Conservation (phyloP, 2,888 invertebrate genomes). For the Watsonalla binaria region DNA sequence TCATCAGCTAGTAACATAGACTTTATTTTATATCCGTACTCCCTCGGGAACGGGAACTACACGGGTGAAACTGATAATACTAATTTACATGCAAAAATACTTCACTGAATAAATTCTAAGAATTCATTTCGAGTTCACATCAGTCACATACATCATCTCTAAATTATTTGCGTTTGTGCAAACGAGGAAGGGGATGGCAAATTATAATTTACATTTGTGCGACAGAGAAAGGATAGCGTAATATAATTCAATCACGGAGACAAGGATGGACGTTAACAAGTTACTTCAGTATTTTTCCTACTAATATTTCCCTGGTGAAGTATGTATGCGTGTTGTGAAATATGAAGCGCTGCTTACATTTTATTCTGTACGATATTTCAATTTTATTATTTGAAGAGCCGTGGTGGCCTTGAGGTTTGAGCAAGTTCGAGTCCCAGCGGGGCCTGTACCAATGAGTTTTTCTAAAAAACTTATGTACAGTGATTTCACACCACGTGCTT, state of each 20-base stretch:
- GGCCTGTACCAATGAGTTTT: too few species aligned
- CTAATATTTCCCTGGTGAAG: slow-evolving; percentile 67
- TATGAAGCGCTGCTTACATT: slow-evolving; percentile 43
- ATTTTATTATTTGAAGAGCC: slow-evolving; percentile 3
- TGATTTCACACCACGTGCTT: too few species aligned
- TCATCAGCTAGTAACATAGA: too few species aligned
- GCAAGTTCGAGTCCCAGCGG: too few species aligned
- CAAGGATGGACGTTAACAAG: slow-evolving; percentile 40
- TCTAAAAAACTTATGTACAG: too few species aligned
- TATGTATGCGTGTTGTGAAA: slow-evolving; percentile 64
- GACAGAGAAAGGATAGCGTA: background rate
- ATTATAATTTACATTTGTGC: slow-evolving; percentile 15
- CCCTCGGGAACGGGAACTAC: too few species aligned
- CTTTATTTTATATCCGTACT: too few species aligned
- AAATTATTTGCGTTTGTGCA: background rate
- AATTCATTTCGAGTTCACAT: too few species aligned
- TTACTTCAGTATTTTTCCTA: slow-evolving; percentile 49
- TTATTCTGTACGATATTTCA: slow-evolving; percentile 26
- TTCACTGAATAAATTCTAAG: too few species aligned
- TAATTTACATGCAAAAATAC: too few species aligned
- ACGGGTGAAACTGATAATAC: too few species aligned
- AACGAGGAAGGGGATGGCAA: background rate
- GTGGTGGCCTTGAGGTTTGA: too few species aligned
- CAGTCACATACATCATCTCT: background rate
- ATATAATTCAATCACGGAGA: slow-evolving; percentile 28